Percentiles rank a stretch among this genome's conserved stretches.
These are phyloP conservation scores for Graptemys geographica DNA, from an alignment of 2,797 vertebrate genomes.

Conservation along the genomic window DNA sequence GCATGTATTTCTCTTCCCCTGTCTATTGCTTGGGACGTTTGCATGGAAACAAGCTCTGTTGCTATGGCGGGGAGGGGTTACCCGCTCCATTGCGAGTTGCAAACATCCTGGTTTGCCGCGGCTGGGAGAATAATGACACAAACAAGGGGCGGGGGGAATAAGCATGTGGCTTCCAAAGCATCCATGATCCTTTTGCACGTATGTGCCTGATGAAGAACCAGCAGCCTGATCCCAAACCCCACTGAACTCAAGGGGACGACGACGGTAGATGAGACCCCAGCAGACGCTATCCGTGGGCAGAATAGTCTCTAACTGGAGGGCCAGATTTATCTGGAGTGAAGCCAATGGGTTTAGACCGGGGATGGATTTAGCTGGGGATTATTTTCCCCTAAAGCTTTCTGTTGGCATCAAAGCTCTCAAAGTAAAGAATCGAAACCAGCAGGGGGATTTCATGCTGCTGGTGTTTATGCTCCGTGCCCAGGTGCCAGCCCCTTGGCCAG, in stretches of 20 bases:
- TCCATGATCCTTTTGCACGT: not conserved
- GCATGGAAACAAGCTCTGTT: too few relatives aligned
- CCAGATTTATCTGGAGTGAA: not conserved
- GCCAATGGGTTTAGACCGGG: not conserved
- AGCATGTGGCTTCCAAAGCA: not conserved
- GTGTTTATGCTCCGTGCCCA: not conserved
- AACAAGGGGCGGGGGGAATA: not conserved
- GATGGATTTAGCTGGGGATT: not conserved
- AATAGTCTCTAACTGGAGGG: not conserved
- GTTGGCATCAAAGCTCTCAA: not conserved
- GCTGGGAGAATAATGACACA: too few relatives aligned
- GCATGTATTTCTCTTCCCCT: not conserved
- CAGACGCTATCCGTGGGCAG: not conserved
- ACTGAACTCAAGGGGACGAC: too few relatives aligned
- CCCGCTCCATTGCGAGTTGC: too few relatives aligned
- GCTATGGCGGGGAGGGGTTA: too few relatives aligned
- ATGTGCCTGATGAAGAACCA: not conserved
- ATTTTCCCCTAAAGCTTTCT: not conserved
- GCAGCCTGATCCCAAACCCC: not conserved
- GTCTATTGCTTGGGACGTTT: not conserved
- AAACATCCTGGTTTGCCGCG: too few relatives aligned
- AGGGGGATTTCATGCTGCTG: not conserved
- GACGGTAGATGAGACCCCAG: not conserved
- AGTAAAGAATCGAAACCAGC: not conserved
- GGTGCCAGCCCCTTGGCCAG: not conserved